Percentiles rank a stretch among this genome's conserved stretches.
Conservation (phyloP, 1,140 invertebrate species). For the Aphidius gifuensis region DNA sequence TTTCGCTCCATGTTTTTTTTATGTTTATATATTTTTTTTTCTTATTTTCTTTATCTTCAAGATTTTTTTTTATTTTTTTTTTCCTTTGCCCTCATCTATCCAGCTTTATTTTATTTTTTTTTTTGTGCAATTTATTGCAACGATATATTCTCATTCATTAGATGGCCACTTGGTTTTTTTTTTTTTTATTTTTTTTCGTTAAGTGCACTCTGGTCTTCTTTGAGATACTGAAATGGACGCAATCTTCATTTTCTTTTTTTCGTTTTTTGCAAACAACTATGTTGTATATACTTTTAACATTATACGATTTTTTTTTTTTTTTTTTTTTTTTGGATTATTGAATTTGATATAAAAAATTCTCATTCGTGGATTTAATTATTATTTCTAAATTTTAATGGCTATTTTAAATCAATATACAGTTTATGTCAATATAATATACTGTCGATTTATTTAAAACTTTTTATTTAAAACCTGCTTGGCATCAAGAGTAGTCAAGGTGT, state of each 20-base stretch:
- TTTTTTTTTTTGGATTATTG: too few relatives aligned
- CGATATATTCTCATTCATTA: constrained; percentile 59
- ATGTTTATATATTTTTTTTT: constrained; percentile 4
- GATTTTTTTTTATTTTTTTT: constrained; percentile 15
- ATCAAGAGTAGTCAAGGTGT: too few relatives aligned
- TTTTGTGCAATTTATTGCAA: constrained; percentile 56
- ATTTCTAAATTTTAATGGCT: too few relatives aligned
- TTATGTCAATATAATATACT: too few relatives aligned
- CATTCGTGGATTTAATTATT: too few relatives aligned
- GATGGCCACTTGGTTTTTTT: constrained; percentile 32
- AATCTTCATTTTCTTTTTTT: constrained; percentile 13
- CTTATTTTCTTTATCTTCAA: constrained; percentile 4
- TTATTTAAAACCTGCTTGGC: neutral
- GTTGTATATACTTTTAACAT: too few relatives aligned
- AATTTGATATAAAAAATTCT: too few relatives aligned
- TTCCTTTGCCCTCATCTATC: constrained; percentile 30
- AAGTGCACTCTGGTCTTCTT: constrained; percentile 40
- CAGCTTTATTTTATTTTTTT: constrained; percentile 27
- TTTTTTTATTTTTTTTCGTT: constrained; percentile 37
- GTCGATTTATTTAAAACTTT: neutral
- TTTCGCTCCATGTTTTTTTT: constrained; percentile 11
- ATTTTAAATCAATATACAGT: too few relatives aligned
- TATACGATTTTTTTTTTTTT: too few relatives aligned
- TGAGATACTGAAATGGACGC: constrained; percentile 31
- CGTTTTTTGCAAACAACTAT: too few relatives aligned